Evolutionary conservation across 2,888 invertebrate species (phyloP), one percentile per base, ranked within the genome.

Genomic region (Aelia acuminata): DNA sequence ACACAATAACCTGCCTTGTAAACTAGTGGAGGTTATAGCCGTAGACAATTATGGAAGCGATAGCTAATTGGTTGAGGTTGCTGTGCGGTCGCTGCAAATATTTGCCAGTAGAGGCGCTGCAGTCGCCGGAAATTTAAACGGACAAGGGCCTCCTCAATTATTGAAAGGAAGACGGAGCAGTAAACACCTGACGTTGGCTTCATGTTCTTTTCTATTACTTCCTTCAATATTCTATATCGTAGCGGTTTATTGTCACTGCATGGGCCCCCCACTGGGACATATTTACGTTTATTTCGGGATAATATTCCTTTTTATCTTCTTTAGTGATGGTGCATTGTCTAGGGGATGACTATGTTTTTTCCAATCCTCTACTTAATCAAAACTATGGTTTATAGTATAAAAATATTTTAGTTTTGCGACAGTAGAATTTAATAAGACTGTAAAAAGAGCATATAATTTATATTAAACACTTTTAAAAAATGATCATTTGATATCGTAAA

Each of bases 101-200:
- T 50, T 50, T n/a, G 22, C n/a, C n/a, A n/a, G n/a, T 10, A 3
- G 20, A 20, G 20, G 63, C 63, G 31, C 84, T 47, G n/a, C 84
- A n/a, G 85, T 50, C 49, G 63, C 63, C 35, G 63, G 63, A 70
- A 70, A 70, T 50, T 63, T 86, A 86, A 86, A 86, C 43, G 86
- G 39, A 39, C 22, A 43, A 75, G n/a, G 20, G 70, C 70, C 87
- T 87, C 43, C 35, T 87, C 35, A 87, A 87, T 87, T 87, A 87
- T 87, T 87, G 87, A 87, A 22, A 63, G 20, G 26, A 43, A 20
- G 39, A 49, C 70, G 75, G 49, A 47, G 75, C 75, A 63, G 87
- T 87, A 87, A 87, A 87, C 87, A 87, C 87, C 87, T 70, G 75
- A 18, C 47, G 48, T 87, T 80, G 80, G 22, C 80, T 80, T 80